Base-by-base conservation (phyloP, 2,113 vertebrate species). In the Lagopus leucura region DNA sequence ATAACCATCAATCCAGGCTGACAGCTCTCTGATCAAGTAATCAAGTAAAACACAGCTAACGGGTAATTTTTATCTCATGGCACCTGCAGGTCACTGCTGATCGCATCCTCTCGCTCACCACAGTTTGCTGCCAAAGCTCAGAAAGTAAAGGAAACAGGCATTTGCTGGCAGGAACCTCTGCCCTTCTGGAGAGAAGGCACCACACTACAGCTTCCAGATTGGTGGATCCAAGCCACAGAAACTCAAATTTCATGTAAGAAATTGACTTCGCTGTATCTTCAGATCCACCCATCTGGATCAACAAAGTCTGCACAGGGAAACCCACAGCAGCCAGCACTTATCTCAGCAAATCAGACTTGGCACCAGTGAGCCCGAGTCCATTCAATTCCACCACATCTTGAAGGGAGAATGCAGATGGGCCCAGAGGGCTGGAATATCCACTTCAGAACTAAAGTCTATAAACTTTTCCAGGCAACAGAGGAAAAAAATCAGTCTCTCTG, bases 211-310 rank as follows among this genome's bases (percentile, higher is more conserved):
- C 30, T 57, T 73, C 69, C 6, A 0, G 42, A 92, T 40, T 0
- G 0, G 22, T 77, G 86, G 63, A 91, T 91, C 72, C 47, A 84
- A 92, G 67, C 52, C 69, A 94, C 50, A 96, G 82, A 87, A 85
- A 5, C 14, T 7, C 50, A 82, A 36, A 79, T 74, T 92, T 90
- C 40, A 1, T 13, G 47, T 11, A 40, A 95, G 73, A 87, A 96
- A 96, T 36, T 67, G 70, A 90, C 48, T 43, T 78, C 70, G 80
- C 74, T 94, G 90, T 85, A 86, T 84, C 80, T 96, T 94, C 91
- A 96, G 84, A 96, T 79, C 87, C 91, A 94, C 77, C 69, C 73
- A 83, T 78, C 69, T 60, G 71, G 34, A 79, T 50, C 54, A 90
- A 75, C 3, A 47, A 60, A 42, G 48, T 58, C 42, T 87, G 43